Base-by-base conservation (phyloP, 2,888 invertebrate species). In the Apantesis nais region DNA sequence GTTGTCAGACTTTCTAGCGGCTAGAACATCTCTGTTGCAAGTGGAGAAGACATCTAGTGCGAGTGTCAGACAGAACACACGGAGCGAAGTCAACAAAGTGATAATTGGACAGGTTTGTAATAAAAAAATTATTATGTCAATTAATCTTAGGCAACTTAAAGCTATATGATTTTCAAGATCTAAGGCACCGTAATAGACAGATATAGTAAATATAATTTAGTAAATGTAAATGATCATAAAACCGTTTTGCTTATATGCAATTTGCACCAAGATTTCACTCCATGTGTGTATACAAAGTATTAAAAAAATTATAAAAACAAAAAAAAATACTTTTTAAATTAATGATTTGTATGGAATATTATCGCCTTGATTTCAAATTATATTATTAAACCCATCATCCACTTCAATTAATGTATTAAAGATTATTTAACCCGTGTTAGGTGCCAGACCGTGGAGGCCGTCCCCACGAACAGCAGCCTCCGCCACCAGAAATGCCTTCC, bases 401-500 rank as follows among this genome's bases (percentile, higher is more conserved):
- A 8, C 22, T 5, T 52, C 25, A 22, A 11, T 52, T 52, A 9
- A 22, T 9, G n/a, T 52, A 9, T 39, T 62, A 62, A 39, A 5
- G 25, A 12, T n/a, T 25, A 37, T 65, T 64, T 48, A 1, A 5
- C 12, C 7, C 48, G n/a, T 37, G 0, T 22, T 82, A 97, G 96
- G 99, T 99, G 0, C 99, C 99, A 0, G 99, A 99, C 90, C 95
- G 99, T 83, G 99, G 99, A 31, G 99, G 99, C 1, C 95, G 99
- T 67, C 97, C 99, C 0, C 96, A 97, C 81, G 99, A 99, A 85
- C 97, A 98, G 83, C 98, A 98, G 75, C 97, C 98, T 0, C 99
- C 99, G 0, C 98, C 99, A 0, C 99, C 99, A 0, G 99, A 99
- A 94, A 99, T 99, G 99, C 99, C 99, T 0, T 97, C 98, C 0